Evolutionary conservation across 2,888 invertebrate genomes (phyloP).

Genomic region (Drosophila robusta): DNA sequence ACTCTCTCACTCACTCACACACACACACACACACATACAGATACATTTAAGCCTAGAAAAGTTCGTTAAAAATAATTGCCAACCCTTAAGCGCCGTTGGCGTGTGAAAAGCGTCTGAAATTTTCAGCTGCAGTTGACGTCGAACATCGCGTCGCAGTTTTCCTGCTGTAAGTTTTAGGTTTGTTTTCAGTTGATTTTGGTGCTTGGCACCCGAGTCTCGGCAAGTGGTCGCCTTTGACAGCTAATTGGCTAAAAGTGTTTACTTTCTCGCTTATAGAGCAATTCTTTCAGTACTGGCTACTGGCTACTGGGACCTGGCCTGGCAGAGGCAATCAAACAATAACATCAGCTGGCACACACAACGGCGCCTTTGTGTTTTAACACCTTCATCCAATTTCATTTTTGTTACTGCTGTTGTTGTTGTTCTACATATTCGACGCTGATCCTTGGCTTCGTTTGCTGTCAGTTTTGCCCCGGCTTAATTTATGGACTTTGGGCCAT

Average conservation of each 20-base stretch:
- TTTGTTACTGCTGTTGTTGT: constrained; percentile 35
- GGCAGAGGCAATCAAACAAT: constrained; percentile 33
- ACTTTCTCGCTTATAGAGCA: constrained; percentile 33
- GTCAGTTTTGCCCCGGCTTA: constrained; percentile 70
- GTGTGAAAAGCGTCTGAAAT: constrained; percentile 42
- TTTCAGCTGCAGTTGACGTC: constrained; percentile 39
- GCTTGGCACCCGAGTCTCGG: constrained; percentile 27
- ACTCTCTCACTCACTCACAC: constrained; percentile 4
- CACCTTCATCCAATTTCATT: constrained; percentile 84
- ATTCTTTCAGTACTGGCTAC: constrained; percentile 2
- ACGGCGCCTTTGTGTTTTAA: constrained; percentile 78
- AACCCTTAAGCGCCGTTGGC: constrained; percentile 46
- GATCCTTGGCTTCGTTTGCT: constrained; percentile 61
- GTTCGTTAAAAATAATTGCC: constrained; percentile 78
- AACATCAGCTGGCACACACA: constrained; percentile 43
- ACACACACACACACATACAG: neutral
- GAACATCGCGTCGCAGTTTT: constrained; percentile 6
- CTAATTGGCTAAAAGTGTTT: constrained; percentile 69
- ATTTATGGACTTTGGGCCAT: constrained; percentile 83
- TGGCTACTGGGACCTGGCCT: constrained; percentile 8
- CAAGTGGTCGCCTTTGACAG: constrained; percentile 60
- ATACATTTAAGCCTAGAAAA: constrained; percentile 25
- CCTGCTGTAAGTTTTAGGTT: constrained; percentile 40
- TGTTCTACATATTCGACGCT: constrained; percentile 58
- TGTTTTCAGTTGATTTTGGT: constrained; percentile 10